phyloP scores from a whole-genome alignment of 2,113 vertebrate genomes.

The Euleptes europaea region DNA sequence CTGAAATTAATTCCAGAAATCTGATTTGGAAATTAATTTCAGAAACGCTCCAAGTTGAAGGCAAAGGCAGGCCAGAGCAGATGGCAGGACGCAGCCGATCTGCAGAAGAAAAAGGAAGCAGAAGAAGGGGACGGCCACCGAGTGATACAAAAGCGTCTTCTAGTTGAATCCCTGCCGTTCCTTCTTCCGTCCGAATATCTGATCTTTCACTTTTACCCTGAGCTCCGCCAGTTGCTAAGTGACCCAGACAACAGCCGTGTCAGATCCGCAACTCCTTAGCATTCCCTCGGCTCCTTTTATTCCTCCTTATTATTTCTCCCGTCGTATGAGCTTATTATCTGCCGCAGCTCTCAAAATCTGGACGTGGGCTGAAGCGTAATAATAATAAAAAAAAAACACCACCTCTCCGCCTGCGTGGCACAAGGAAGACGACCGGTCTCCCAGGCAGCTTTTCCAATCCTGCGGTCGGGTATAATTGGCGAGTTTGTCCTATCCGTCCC shows the following conservation, averaged over 20 bases:
- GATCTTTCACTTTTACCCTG: conserved; percentile 2
- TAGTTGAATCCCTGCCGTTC: not conserved
- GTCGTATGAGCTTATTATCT: not conserved
- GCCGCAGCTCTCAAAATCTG: not conserved
- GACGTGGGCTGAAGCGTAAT: not conserved
- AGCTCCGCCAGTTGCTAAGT: conserved; percentile 4
- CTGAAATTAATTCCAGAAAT: no score
- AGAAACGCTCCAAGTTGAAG: not conserved
- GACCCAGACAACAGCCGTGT: conserved; percentile 22
- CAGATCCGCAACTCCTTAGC: not conserved
- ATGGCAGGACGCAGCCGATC: not conserved
- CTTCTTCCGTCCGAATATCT: not conserved
- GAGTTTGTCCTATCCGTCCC: not conserved
- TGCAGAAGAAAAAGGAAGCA: not conserved
- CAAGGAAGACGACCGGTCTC: not conserved
- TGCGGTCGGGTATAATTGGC: not conserved
- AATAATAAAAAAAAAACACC: not conserved
- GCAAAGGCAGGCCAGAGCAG: not conserved
- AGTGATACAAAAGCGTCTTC: not conserved
- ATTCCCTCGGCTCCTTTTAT: not conserved
- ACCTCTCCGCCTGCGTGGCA: not conserved
- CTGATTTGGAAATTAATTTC: no score
- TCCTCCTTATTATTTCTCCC: not conserved
- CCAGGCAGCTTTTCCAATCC: not conserved
- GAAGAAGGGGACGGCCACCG: not conserved